These are phyloP conservation scores for Stenodema calcarata DNA, from an alignment of 2,888 invertebrate species.

Conservation along the genomic window DNA sequence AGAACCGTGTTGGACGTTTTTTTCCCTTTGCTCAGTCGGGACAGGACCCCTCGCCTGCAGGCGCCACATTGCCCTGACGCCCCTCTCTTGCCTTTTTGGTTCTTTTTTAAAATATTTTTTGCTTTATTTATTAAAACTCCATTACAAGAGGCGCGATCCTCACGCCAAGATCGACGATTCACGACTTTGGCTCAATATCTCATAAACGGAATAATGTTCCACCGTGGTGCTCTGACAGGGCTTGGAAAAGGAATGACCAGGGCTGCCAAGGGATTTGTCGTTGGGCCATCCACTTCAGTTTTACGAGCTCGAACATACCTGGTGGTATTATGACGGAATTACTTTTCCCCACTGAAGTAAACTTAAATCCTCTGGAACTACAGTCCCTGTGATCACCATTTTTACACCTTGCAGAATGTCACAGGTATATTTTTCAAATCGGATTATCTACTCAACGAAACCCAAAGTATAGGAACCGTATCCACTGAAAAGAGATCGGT, in stretches of 20 bases:
- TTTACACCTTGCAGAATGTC: not conserved
- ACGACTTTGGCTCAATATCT: constrained; percentile 39
- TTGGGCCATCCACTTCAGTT: not conserved
- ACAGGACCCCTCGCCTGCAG: constrained; percentile 27
- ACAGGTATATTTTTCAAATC: not conserved
- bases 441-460: not conserved
- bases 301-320: not conserved
- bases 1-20: constrained; percentile 3
- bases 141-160: constrained; percentile 53
- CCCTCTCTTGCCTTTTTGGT: constrained; percentile 3
- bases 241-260: not conserved
- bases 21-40: constrained; percentile 2
- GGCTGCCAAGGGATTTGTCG: not conserved
- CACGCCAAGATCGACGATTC: constrained; percentile 33
- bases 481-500: not conserved
- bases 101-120: constrained; percentile 22
- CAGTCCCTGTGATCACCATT: not conserved
- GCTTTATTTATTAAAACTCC: constrained; percentile 52
- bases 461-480: not conserved
- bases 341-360: not conserved
- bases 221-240: not conserved
- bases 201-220: constrained; percentile 21
- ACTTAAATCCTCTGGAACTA: not conserved
- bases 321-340: not conserved
- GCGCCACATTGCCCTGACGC: constrained; percentile 44